These are phyloP conservation scores for Nemotelus nigrinus DNA, from an alignment of 2,888 invertebrate genomes.

Conservation along the genomic window DNA sequence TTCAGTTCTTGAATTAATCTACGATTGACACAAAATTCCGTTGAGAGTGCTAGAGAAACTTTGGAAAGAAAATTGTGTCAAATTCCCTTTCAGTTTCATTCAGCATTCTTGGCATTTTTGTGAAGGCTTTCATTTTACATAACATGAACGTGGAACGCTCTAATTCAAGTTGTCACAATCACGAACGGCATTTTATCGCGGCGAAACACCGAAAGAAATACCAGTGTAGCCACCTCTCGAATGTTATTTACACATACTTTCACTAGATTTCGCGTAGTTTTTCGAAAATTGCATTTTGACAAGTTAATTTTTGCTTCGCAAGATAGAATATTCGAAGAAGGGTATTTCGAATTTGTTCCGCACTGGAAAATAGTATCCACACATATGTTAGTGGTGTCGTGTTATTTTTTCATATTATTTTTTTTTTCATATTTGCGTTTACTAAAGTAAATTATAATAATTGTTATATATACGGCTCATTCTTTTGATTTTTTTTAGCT, in stretches of 20 bases:
- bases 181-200: slow-evolving; percentile 7
- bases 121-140: slow-evolving; percentile 33
- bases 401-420: too few relatives aligned
- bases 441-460: too few relatives aligned
- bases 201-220: neutral
- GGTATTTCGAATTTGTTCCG: too few relatives aligned
- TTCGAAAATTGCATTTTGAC: slow-evolving; percentile 28
- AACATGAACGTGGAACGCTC: slow-evolving; percentile 37
- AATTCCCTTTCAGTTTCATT: slow-evolving; percentile 25
- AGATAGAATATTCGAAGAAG: too few relatives aligned
- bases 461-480: too few relatives aligned
- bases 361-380: too few relatives aligned
- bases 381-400: too few relatives aligned
- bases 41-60: neutral
- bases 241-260: slow-evolving; percentile 18
- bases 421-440: too few relatives aligned
- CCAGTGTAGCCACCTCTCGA: neutral
- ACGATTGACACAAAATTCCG: neutral
- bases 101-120: slow-evolving; percentile 13
- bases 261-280: slow-evolving; percentile 31
- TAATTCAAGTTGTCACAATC: slow-evolving; percentile 24
- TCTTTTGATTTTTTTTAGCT: too few relatives aligned
- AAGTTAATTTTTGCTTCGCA: neutral
- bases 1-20: too few relatives aligned
- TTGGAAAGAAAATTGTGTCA: neutral